Evolutionary conservation across 92 coral and sea anemone genomes (phyloP), one percentile per base, ranked within the genome.

Genomic region (Phenganax stokvisi): DNA sequence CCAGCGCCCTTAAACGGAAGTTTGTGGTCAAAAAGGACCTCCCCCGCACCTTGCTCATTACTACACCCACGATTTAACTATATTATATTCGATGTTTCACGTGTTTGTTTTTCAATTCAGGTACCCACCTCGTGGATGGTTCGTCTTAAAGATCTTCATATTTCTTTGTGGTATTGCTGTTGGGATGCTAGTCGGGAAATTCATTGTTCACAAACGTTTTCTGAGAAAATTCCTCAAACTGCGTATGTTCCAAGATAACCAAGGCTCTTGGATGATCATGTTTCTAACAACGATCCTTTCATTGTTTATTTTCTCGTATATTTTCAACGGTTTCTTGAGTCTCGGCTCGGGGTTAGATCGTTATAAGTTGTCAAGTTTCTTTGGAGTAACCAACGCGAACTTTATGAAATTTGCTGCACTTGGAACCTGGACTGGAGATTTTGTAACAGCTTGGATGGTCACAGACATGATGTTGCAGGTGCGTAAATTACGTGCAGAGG

Each of bases 361-460:
- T 29, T 92, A 94, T 76, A 79, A 90, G 27, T 74, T 94, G 13
- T 90, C 98, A 0, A 75, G 87, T 17, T 90, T 84, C 61, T 82
- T 94, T 31, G 94, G 97, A 9, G 75, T 90, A 56, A 86, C 88
- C 77, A 94, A 94, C 72, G 91, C 89, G 74, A 92, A 90, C 9
- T 94, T 94, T 73, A 94, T 94, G 98, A 94, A 92, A 83, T 92
- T 92, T n/a, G 98, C 98, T 15, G 98, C 87, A 9, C 63, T 94
- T 72, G 98, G 98, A 31, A 94, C 98, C 11, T 94, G 98, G 98
- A 94, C 89, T 90, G 98, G 98, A 15, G 98, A 94, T 76, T 94
- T 94, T 86, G 92, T 94, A 25, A 94, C 98, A 11, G 98, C 98
- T 13, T 94, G 98, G 98, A 94, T 94, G 98, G 98, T 94, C 47